Base-by-base conservation (phyloP, 2,888 invertebrate genomes). In the Seira sanloemensis region DNA sequence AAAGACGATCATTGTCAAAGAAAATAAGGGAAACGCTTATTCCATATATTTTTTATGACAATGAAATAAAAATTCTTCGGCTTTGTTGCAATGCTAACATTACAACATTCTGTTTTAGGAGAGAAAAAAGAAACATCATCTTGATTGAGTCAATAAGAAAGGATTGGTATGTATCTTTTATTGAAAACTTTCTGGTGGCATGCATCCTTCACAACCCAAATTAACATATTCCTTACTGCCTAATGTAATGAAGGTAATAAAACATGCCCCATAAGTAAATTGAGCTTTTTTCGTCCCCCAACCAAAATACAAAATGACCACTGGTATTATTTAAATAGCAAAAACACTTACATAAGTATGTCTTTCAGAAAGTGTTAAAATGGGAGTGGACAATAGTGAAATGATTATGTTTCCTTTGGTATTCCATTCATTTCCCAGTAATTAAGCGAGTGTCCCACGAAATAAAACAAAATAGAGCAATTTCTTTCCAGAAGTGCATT, bases 21-120 rank as follows among this genome's bases (percentile, higher is more conserved):
- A 72, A 54, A 23, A n/a, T n/a, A n/a, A n/a, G 68, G 54, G 27
- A 27, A 62, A 62, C 26, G 74, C 66, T n/a, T 62, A 62, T 62
- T 46, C 66, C 66, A 76, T 76, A n/a, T n/a, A n/a, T n/a, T n/a
- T 76, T 50, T 67, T 67, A 76, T 76, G 76, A 76, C 76, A 76
- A 76, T 66, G 68, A 67, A 50, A 66, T 75, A 62, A 62, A 62
- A 62, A 62, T 62, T 62, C 62, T 62, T 62, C 23, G 62, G 21
- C 62, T 62, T 62, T 62, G 62, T 62, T 62, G n/a, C 62, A 62
- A 21, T 62, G 62, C 21, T 62, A n/a, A 62, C 74, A 23, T 75
- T 66, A 71, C 24, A 54, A 66, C 24, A 75, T 65, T 75, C 75
- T 75, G 65, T 75, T 75, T 75, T 75, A 75, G 66, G 66, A 75